Conservation (phyloP, 2,888 invertebrate species). For the Ariolimax columbianus region DNA sequence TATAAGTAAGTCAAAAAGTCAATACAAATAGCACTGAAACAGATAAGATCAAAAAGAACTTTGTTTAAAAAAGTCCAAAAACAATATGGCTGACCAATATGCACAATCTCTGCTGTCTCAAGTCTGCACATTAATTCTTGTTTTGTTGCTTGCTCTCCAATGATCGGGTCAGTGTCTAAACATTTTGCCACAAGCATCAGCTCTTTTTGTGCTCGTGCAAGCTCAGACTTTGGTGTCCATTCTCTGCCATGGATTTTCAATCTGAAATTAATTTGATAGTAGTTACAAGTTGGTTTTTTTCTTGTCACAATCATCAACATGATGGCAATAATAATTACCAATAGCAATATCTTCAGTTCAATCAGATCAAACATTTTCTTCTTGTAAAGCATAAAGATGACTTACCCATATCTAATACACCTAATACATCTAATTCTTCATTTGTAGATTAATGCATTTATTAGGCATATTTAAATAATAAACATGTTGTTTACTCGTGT, state of each 20-base stretch:
- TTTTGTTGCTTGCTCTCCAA: slow-evolving; percentile 70
- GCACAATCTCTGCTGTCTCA: slow-evolving; percentile 69
- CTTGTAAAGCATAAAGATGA: no score
- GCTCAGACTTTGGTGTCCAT: slow-evolving; percentile 67
- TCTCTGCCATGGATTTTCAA: slow-evolving; percentile 64
- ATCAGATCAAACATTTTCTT: no score
- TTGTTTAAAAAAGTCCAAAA: background rate
- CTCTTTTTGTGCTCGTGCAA: slow-evolving; percentile 66
- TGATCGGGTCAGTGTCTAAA: slow-evolving; percentile 66
- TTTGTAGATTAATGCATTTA: no score
- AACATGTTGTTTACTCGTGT: no score
- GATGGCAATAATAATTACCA: background rate
- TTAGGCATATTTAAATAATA: no score
- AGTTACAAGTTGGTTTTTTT: background rate
- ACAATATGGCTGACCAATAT: slow-evolving; percentile 69
- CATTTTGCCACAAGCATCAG: slow-evolving; percentile 65
- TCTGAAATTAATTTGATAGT: slow-evolving; percentile 56
- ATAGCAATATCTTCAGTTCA: no score
- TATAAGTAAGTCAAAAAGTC: background rate
- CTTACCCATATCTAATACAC: no score
- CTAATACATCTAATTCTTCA: no score
- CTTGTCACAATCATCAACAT: background rate
- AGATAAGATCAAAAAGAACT: background rate
- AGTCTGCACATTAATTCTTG: slow-evolving; percentile 68
- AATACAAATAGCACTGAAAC: background rate